Base-by-base conservation (phyloP, 2,797 vertebrate species). In the Lindbergichthys nudifrons region DNA sequence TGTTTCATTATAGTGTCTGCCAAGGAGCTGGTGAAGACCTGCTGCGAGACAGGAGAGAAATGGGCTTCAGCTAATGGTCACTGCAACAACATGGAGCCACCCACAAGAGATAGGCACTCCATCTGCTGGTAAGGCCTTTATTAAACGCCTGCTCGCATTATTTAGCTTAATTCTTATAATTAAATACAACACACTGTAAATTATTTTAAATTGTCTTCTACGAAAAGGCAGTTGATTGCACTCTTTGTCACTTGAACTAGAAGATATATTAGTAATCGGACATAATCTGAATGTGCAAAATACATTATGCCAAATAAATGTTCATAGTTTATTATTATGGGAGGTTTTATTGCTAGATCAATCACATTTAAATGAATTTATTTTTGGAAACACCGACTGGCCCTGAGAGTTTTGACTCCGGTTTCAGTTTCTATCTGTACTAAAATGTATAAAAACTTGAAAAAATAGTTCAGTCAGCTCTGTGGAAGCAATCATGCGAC, bases 1-100 rank as follows among this genome's bases (percentile, higher is more conserved):
- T 81, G 68, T 88, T 89, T 89, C 69, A 45, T 86, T 80, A 32
- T 60, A 93, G 96, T 92, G 80, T 96, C 97, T 84, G 94, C 95
- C 15, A 95, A 94, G 82, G 96, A 97, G 42, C 60, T 97, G 91
- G 93, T 97, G 3, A 96, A 95, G 83, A 92, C 90, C 11, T 99
- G 98, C 92, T 99, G 98, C 41, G 95, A 95, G 10, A 94, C 95
- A 0, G 98, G 98, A 5, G 95, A 96, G 75, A 96, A 97, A 88
- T 98, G 97, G 98, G 96, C 96, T 64, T 93, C 96, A 0, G 92
- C 94, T 87, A 96, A 94, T 0, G 96, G 94, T 10, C 96, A 97
- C 86, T 99, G 98, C 84, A 90, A 89, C 46, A 94, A 95, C 80
- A 96, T 96, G 88, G 95, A 94, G n/a, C 88, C 81, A 32, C 88